Base-by-base conservation (phyloP, 2,797 vertebrate species). In the Molossus alvarezi region DNA sequence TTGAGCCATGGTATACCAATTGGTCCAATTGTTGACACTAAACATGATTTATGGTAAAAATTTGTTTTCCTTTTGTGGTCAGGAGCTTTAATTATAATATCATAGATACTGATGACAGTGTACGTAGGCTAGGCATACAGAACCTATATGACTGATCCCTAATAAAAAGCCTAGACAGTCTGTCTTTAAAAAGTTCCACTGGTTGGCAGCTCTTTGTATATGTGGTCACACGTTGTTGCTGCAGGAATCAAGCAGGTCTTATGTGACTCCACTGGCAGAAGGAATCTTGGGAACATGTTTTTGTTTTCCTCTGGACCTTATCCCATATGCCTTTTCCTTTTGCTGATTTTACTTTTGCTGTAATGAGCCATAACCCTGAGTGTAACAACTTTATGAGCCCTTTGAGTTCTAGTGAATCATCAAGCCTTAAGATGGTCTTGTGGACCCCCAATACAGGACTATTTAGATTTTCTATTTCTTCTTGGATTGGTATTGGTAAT, bases 381-480 rank as follows among this genome's bases (percentile, higher is more conserved):
- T 83, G n/a, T 75, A 75, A 64, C 69, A 91, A 45, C n/a, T 75
- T 82, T 84, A 25, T 62, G 58, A 75, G 80, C 73, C 33, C n/a
- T 65, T 20, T 76, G 72, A 85, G 29, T 76, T 23, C 14, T 65
- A 25, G 71, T 27, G 27, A 67, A 11, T 33, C 81, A 57, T 57
- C 71, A 55, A 84, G 27, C 27, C 37, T 65, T 23, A 69, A 77
- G 62, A 64, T 33, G 29, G 37, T 92, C 51, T 67, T 84, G 33
- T 58, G 51, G 60, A 67, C 8, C 15, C 7, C 29, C 7, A 48
- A 1, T 60, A 48, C 21, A 58, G 21, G 27, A 41, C 21, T 77
- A 15, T 77, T 77, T 67, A 67, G 51, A 33, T 58, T 76, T 76
- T 92, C 14, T 58, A 15, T 80, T 80, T 67, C 27, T 69, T 69